Conservation (phyloP, 2,888 invertebrate genomes). For the Euzetes globulus region DNA sequence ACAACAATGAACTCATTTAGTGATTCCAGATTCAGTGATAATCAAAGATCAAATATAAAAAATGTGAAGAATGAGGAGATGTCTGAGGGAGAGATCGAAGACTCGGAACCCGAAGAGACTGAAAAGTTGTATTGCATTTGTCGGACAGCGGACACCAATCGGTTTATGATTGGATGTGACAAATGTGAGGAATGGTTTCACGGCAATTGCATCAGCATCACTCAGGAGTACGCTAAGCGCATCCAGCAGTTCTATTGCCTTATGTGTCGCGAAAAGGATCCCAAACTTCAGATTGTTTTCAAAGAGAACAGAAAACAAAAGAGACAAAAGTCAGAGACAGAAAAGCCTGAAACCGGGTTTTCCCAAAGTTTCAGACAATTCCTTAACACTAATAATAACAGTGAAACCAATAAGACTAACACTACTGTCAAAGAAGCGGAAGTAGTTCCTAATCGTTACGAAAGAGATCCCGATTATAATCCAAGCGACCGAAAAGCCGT, state of each 20-base stretch:
- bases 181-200: conserved; percentile 98
- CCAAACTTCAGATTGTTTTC: conserved; percentile 55
- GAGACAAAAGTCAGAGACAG: conserved; percentile 36
- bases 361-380: not conserved
- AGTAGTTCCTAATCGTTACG: conserved; percentile 39
- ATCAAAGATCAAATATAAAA: not conserved
- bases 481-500: not conserved
- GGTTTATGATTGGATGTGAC: conserved; percentile 99
- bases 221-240: conserved; percentile 80
- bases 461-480: conserved; percentile 32
- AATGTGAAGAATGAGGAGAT: not conserved
- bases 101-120: not conserved
- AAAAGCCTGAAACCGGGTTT: not conserved
- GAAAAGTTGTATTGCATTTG: conserved; percentile 77
- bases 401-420: too few species aligned
- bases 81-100: conserved; percentile 27
- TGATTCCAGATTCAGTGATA: not conserved
- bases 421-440: not conserved
- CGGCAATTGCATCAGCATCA: conserved; percentile 92
- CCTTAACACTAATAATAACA: not conserved
- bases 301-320: conserved; percentile 46
- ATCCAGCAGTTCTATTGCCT: conserved; percentile 88
- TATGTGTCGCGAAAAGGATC: conserved; percentile 61
- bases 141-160: conserved; percentile 79
- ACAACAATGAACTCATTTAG: not conserved